Conservation (phyloP, 2,797 vertebrate species). For the Siniperca undulata region DNA sequence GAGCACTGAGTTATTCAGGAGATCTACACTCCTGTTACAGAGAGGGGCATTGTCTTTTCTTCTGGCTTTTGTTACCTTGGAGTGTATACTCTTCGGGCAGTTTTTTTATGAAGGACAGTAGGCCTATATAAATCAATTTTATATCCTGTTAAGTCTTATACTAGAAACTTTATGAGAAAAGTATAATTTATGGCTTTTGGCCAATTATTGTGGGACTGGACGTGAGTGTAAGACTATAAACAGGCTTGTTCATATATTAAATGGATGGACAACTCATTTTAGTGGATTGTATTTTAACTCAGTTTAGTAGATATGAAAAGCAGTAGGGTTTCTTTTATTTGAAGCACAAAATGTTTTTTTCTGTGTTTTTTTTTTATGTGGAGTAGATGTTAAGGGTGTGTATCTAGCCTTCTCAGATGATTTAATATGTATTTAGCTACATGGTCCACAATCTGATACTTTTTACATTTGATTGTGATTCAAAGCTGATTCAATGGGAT, state of each 20-base stretch:
- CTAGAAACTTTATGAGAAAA: conserved; percentile 11
- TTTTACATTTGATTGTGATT: neutral
- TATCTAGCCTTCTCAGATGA: neutral
- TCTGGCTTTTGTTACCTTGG: conserved; percentile 13
- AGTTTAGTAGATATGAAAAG: neutral
- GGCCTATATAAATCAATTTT: conserved; percentile 38
- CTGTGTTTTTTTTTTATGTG: neutral
- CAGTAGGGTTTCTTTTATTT: neutral
- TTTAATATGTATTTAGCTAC: neutral
- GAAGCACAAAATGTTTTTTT: neutral
- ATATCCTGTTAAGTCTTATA: conserved; percentile 45
- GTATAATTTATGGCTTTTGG: conserved; percentile 37
- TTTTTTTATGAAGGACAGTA: conserved; percentile 38
- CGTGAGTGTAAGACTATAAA: conserved; percentile 5
- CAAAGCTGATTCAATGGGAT: conserved; percentile 2
- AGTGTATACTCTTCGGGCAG: conserved; percentile 9
- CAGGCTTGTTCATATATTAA: conserved; percentile 19
- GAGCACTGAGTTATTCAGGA: conserved; percentile 33
- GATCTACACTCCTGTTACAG: neutral
- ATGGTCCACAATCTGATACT: neutral
- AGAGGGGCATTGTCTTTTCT: conserved; percentile 6
- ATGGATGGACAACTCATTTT: conserved; percentile 10
- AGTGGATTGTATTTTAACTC: neutral
- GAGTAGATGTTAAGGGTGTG: neutral
- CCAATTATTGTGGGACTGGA: neutral